These are phyloP conservation scores for Hemicordylus capensis DNA, from an alignment of 2,113 vertebrate species.

Conservation along the genomic window DNA sequence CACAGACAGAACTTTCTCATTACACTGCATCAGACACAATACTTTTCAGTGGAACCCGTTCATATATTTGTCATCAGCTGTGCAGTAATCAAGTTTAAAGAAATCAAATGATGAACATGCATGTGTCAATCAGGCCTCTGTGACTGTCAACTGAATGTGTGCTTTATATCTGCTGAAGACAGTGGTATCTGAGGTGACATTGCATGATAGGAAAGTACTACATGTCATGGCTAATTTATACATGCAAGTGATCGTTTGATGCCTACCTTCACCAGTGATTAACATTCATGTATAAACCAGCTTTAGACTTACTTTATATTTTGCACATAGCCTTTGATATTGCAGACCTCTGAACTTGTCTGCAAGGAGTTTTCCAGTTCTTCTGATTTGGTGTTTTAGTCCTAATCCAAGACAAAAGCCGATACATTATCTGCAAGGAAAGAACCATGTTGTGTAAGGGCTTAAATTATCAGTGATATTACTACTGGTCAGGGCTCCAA, in stretches of 20 bases:
- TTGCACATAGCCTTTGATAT: not conserved
- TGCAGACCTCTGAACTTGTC: not conserved
- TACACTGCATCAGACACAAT: not conserved
- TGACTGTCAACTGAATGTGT: not conserved
- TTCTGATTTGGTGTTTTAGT: not conserved
- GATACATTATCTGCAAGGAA: not conserved
- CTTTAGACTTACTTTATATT: not conserved
- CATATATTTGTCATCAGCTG: not conserved
- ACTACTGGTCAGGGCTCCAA: not conserved
- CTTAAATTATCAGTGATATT: not conserved
- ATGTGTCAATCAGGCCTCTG: not conserved
- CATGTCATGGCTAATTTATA: not conserved
- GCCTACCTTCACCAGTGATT: not conserved
- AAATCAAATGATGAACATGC: not conserved
- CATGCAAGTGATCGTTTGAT: not conserved
- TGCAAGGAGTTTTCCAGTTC: not conserved
- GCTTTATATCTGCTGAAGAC: not conserved
- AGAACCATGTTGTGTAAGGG: not conserved
- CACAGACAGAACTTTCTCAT: not conserved
- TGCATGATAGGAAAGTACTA: not conserved
- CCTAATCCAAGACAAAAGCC: not conserved
- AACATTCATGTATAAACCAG: not conserved
- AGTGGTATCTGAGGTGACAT: not conserved
- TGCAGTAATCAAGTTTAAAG: not conserved
- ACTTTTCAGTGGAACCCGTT: not conserved